Conservation (phyloP, 2,888 invertebrate genomes). For the Desoria tigrina region DNA sequence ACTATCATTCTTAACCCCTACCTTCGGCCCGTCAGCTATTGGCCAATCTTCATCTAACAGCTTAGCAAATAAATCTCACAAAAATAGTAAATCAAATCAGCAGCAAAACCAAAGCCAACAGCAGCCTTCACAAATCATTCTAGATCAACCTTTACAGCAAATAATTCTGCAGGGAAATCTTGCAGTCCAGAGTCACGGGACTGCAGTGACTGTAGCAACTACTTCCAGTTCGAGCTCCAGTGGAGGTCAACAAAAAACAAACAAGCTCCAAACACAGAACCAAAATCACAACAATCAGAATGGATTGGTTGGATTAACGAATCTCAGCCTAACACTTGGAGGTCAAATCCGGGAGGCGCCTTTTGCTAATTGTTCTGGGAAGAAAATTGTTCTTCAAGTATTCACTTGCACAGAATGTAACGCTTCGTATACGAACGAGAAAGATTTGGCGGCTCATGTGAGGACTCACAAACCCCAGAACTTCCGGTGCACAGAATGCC, state of each 20-base stretch:
- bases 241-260: not conserved
- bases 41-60: slow-evolving; percentile 26
- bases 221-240: not conserved
- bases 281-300: not conserved
- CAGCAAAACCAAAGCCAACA: not conserved
- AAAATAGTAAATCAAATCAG: not conserved
- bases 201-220: not conserved
- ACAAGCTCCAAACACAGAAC: not conserved
- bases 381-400: not conserved
- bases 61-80: slow-evolving; percentile 13
- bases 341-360: slow-evolving; percentile 11
- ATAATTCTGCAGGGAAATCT: not conserved
- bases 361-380: slow-evolving; percentile 5
- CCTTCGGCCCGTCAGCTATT: slow-evolving; percentile 16
- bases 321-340: slow-evolving; percentile 21
- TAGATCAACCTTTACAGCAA: not conserved
- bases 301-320: slow-evolving; percentile 17
- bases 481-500: slow-evolving; percentile 47
- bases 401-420: slow-evolving; percentile 32
- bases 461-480: slow-evolving; percentile 48
- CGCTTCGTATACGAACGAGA: slow-evolving; percentile 42
- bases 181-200: not conserved
- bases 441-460: slow-evolving; percentile 42
- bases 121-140: not conserved
- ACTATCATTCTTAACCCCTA: slow-evolving; percentile 42